Evolutionary conservation across 2,113 vertebrate genomes (phyloP).

Genomic region (Psilopogon haemacephalus): DNA sequence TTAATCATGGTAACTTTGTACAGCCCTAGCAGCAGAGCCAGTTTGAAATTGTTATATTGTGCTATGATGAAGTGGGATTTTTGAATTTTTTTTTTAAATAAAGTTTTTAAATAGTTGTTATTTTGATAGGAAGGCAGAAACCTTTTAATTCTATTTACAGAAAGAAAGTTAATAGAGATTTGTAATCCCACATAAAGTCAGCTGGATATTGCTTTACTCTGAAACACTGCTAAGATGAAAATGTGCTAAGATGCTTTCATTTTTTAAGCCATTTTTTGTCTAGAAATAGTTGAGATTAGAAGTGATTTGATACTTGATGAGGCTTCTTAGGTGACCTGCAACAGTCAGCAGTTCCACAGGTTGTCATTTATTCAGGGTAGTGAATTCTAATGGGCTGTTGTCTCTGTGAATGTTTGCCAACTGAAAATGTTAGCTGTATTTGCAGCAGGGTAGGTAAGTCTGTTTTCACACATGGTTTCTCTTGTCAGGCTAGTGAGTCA

Average conservation of each 20-base stretch:
- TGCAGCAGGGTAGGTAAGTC: not conserved
- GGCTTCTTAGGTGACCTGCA: not conserved
- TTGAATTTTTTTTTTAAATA: not conserved
- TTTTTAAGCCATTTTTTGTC: not conserved
- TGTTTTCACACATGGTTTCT: not conserved
- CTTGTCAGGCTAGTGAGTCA: slow-evolving; percentile 83
- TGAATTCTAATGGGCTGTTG: not conserved
- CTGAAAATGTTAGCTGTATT: not conserved
- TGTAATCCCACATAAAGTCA: not conserved
- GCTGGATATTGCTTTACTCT: not conserved
- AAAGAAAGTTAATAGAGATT: not conserved
- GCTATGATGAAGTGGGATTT: not conserved
- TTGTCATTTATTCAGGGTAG: not conserved
- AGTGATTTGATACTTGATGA: not conserved
- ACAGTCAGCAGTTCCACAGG: rapidly evolving
- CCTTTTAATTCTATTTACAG: not conserved
- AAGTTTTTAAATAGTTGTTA: not conserved
- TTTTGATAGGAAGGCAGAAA: not conserved
- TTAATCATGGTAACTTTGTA: not conserved
- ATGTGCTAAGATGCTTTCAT: not conserved
- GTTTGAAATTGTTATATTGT: not conserved
- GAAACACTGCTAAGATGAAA: not conserved
- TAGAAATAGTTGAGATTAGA: not conserved
- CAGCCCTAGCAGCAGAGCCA: not conserved
- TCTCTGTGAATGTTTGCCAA: not conserved